phyloP scores from a whole-genome alignment of 2,113 vertebrate genomes.

The Gavia stellata region DNA sequence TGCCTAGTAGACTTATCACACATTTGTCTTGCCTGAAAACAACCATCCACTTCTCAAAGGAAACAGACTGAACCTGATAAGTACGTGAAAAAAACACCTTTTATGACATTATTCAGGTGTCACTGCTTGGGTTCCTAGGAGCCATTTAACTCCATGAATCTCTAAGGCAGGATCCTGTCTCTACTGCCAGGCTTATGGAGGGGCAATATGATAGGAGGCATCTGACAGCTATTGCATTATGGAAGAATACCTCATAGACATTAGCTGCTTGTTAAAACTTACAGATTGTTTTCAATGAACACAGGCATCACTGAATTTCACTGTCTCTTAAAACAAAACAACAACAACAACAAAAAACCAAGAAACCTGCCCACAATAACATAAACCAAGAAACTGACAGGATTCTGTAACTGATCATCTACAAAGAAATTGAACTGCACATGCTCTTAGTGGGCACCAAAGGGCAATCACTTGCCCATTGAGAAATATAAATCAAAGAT shows the following conservation, averaged over 20 bases:
- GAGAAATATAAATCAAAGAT: constrained; percentile 44
- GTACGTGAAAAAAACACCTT: background rate
- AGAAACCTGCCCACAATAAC: background rate
- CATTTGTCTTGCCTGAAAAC: background rate
- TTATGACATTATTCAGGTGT: background rate
- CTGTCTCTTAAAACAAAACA: background rate
- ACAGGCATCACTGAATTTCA: background rate
- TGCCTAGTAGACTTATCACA: background rate
- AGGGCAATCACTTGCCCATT: background rate
- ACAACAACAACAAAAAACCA: background rate
- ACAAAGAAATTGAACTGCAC: background rate
- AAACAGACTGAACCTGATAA: background rate
- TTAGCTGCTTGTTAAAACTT: background rate
- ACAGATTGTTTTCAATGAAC: background rate
- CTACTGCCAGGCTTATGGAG: background rate
- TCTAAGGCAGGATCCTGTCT: background rate
- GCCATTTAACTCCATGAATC: background rate
- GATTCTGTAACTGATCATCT: background rate
- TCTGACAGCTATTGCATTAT: background rate
- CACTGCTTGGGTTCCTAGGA: background rate
- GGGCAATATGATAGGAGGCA: background rate
- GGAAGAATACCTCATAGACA: background rate
- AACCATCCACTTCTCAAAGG: background rate
- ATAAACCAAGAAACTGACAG: background rate
- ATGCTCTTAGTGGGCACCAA: background rate